Conservation (phyloP, 30 jellyfish, hydroid and myxozoan genomes). For the Pelagia noctiluca region DNA sequence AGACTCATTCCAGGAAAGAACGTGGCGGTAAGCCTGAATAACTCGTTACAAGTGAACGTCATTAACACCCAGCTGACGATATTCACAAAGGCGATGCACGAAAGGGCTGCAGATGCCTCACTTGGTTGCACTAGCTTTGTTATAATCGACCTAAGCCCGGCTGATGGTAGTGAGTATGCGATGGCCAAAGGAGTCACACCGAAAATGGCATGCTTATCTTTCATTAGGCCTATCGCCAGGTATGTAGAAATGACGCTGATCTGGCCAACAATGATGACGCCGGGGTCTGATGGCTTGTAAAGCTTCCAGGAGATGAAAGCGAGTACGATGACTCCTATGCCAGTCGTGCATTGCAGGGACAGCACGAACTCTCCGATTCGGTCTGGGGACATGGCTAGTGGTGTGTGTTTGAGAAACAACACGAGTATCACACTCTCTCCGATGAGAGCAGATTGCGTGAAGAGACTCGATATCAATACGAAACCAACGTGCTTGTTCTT, state of each 20-base stretch:
- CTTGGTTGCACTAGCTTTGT: neutral
- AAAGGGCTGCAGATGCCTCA: neutral
- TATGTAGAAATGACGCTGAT: too few relatives aligned
- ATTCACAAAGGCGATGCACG: neutral
- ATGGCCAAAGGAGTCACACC: neutral
- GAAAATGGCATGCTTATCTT: too few relatives aligned
- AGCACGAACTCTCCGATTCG: neutral
- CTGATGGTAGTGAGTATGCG: neutral
- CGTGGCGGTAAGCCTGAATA: neutral
- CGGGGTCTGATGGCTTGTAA: too few relatives aligned
- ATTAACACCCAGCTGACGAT: neutral
- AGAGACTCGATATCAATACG: too few relatives aligned
- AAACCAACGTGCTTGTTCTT: too few relatives aligned
- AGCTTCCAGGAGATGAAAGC: too few relatives aligned
- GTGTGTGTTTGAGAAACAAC: neutral
- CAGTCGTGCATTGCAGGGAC: neutral
- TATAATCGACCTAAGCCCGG: neutral
- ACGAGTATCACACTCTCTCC: neutral
- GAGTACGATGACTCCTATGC: too few relatives aligned
- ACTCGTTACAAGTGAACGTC: neutral
- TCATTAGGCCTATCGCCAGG: too few relatives aligned
- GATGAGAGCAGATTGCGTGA: neutral
- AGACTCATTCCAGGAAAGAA: neutral
- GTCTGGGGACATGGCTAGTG: neutral
- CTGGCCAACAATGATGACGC: too few relatives aligned